Evolutionary conservation across 2,888 invertebrate species (phyloP).

Genomic region (Erebia epiphron): DNA sequence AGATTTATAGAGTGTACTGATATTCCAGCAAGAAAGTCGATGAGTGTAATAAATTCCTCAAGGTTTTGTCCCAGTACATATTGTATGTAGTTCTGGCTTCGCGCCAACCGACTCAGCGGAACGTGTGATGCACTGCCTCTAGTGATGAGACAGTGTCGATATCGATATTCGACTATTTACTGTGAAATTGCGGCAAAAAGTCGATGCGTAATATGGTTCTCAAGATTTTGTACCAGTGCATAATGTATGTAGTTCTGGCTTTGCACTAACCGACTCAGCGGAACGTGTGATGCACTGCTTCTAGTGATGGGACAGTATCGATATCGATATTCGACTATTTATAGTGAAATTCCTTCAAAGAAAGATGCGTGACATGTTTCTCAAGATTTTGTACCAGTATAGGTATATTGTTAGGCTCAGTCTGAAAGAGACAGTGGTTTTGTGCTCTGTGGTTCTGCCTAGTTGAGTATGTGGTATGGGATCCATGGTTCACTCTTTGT

Average conservation of each 20-base stretch:
- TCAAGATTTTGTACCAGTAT: conserved; percentile 34
- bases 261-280: conserved; percentile 45
- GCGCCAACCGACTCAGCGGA: conserved; percentile 46
- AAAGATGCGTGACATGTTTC: background rate
- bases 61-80: conserved; percentile 37
- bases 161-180: background rate
- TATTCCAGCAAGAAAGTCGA: conserved; percentile 30
- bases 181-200: conserved; percentile 21
- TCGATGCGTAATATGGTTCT: background rate
- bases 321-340: conserved; percentile 15
- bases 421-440: no score
- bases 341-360: background rate
- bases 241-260: conserved; percentile 41
- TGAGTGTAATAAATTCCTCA: conserved; percentile 38
- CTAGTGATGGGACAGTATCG: conserved; percentile 48
- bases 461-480: no score
- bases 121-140: conserved; percentile 41
- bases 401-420: no score
- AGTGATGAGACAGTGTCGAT: conserved; percentile 49
- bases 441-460: no score
- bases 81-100: conserved; percentile 41
- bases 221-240: conserved; percentile 33
- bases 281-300: conserved; percentile 39
- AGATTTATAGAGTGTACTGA: conserved; percentile 9
- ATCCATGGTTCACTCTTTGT: no score